phyloP scores from a whole-genome alignment of 2,888 invertebrate species.

The Gryllus longicercus region DNA sequence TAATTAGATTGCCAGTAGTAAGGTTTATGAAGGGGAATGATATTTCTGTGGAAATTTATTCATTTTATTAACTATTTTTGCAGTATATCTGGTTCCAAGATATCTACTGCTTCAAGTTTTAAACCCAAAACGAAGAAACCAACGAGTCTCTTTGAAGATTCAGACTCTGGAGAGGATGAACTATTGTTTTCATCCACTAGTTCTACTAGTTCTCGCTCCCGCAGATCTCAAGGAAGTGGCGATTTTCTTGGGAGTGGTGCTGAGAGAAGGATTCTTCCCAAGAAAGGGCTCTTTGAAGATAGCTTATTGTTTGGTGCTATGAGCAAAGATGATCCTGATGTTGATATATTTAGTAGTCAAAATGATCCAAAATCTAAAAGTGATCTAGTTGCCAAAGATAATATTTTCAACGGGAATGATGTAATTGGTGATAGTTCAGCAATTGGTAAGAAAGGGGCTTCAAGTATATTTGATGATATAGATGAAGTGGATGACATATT shows the following conservation, averaged over 20 bases:
- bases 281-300: conserved; percentile 38
- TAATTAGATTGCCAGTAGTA: too few species aligned
- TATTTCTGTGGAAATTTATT: too few species aligned
- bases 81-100: too few species aligned
- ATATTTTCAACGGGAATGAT: conserved; percentile 18
- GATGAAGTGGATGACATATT: conserved; percentile 25
- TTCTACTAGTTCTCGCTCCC: conserved; percentile 31
- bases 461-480: conserved; percentile 19
- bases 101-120: background rate
- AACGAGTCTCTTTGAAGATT: conserved; percentile 46
- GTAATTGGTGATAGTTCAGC: background rate
- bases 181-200: conserved; percentile 35
- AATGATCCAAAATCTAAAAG: background rate
- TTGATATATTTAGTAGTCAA: conserved; percentile 44
- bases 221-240: background rate
- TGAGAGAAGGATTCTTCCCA: background rate
- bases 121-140: conserved; percentile 33
- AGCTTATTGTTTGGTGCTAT: conserved; percentile 34
- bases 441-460: background rate
- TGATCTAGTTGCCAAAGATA: background rate
- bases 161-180: conserved; percentile 38
- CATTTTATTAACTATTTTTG: too few species aligned
- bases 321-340: conserved; percentile 41
- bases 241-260: background rate
- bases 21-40: too few species aligned